Evolutionary conservation across 2,113 vertebrate genomes (phyloP), one percentile per base, ranked within the genome.

Genomic region (Apteryx owenii): DNA sequence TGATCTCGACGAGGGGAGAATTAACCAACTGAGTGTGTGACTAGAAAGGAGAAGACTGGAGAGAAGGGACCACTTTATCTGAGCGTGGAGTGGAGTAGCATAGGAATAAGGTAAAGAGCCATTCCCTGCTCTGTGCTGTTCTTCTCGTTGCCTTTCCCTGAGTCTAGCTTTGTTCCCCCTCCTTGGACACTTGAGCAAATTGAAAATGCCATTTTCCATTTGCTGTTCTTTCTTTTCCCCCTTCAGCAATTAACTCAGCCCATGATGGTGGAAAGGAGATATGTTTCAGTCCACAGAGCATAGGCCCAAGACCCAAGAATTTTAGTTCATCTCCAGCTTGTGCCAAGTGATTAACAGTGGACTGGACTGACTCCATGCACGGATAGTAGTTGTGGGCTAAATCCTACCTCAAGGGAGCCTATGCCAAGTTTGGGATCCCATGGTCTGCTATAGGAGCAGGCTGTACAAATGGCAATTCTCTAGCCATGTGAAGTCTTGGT

Each of bases 1-100:
- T 97, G 93, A 97, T 98, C 97, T 95, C 90, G 89, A 95, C 88
- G 96, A 98, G 96, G 93, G 96, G 96, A 96, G 97, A 98, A 98
- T 97, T 97, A 98, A 98, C 95, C 94, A 91, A 85, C 62, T 3
- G 95, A 93, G 93, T 95, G 94, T 97, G 97, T 97, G 97, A 97
- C 97, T 97, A 48, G 96, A 98, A 97, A 97, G 95, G 96, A 95
- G 93, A 95, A 97, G 89, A 86, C 97, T 94, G 90, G 54, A 70
- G 89, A 95, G 85, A 97, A 91, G 92, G 87, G 92, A 89, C 86
- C 94, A 90, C 92, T 97, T 97, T 96, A 94, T 97, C 93, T 89
- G 71, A 86, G 80, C 62, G 89, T 62, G 70, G 91, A 95, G 95
- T 92, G 90, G 85, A 96, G 94, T 91, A 91, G 91, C 93, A 96